Base-by-base conservation (phyloP, 2,113 vertebrate genomes). In the Machaerirhynchus nigripectus region DNA sequence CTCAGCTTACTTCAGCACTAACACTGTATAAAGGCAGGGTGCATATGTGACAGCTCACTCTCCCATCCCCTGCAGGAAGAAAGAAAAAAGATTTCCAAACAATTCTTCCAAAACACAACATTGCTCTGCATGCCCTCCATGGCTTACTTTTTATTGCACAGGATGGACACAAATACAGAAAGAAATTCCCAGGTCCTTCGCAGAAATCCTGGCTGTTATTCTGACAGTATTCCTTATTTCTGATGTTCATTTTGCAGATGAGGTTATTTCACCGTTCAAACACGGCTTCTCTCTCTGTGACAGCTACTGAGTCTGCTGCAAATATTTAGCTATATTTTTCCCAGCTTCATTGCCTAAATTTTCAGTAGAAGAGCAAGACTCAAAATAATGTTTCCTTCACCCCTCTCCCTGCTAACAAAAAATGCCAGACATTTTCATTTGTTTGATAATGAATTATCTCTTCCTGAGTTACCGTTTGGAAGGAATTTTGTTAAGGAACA, bases 251-350 rank as follows among this genome's bases (percentile, higher is more conserved):
- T 87, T 82, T 23, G 2, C 46, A 91, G 63, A 92, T 81, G 74
- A 37, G 78, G 26, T 94, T 91, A 84, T 76, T 89, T 84, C 47
- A 37, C 35, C 31, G 19, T 84, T 87, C 84, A 95, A 73, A 67
- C 53, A 55, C 20, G 82, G n/a, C 37, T 83, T 74, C 46, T 90
- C 73, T 71, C 63, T 61, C 18, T 47, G 60, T 89, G 87, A 92
- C 76, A 90, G n/a, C 56, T 78, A 71, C 56, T 60, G 76, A 90
- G 35, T 70, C 21, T 0, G 0, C 55, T 95, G 70, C 42, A 90
- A 94, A 95, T 69, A 90, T 90, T 96, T 83, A 91, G 60, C 61
- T 91, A 11, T 67, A 71, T 92, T 80, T 96, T 89, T 80, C 86
- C 50, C 39, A 74, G 20, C 30, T 91, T 88, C 16, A 63, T 61